A percentile compares a stretch with the other conserved stretches of the same genome.
Conservation (phyloP, 2,113 vertebrate species). For the Jacana jacana region DNA sequence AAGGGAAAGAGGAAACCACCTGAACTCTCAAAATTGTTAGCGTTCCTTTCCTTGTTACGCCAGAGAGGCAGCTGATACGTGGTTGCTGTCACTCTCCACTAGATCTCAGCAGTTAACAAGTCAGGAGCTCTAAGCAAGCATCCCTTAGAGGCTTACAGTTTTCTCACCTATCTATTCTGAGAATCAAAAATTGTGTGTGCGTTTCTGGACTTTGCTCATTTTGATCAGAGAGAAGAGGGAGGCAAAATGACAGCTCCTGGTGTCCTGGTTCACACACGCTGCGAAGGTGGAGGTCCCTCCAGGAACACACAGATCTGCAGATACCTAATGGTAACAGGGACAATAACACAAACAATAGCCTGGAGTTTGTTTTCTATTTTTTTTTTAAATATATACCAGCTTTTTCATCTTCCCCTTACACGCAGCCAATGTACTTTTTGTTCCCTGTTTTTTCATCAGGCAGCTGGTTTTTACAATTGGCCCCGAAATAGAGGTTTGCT, state of each 20-base stretch:
- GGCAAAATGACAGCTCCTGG: background rate
- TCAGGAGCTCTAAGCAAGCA: background rate
- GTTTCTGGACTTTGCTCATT: background rate
- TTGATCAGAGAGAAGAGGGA: background rate
- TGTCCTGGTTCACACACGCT: rapidly evolving
- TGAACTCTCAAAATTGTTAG: background rate
- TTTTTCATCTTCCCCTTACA: background rate
- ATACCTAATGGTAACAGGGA: background rate
- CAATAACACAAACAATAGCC: background rate
- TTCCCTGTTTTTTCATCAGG: background rate
- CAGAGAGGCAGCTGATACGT: background rate
- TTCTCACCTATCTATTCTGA: background rate
- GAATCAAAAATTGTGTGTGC: background rate
- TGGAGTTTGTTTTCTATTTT: background rate
- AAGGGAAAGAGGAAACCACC: background rate
- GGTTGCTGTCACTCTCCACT: background rate
- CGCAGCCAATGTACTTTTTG: background rate
- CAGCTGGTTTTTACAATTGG: background rate
- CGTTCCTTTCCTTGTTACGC: background rate
- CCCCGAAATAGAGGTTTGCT: background rate
- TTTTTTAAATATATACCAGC: background rate
- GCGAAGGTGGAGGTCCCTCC: background rate
- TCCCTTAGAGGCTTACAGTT: background rate
- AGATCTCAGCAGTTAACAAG: background rate
- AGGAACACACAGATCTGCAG: background rate